These are phyloP conservation scores for Luperina testacea DNA, from an alignment of 2,888 invertebrate genomes.

Conservation along the genomic window DNA sequence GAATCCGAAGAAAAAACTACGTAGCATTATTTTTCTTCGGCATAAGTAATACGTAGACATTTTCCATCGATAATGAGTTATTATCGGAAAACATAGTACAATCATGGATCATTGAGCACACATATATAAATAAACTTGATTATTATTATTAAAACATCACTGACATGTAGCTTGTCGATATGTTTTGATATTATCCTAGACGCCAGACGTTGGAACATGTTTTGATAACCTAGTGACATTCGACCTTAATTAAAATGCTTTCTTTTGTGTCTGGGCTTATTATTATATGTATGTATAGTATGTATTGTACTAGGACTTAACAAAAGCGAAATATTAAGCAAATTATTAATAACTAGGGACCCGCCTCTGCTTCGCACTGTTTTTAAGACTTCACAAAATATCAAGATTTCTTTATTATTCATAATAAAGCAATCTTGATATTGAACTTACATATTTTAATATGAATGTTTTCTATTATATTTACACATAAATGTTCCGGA, in stretches of 20 bases:
- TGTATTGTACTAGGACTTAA: neutral
- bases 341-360: neutral
- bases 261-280: slow-evolving; percentile 20
- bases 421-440: too few species aligned
- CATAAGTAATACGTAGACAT: neutral
- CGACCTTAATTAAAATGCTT: slow-evolving; percentile 34
- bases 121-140: slow-evolving; percentile 20
- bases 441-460: too few species aligned
- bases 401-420: too few species aligned
- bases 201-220: slow-evolving; percentile 17
- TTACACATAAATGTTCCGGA: too few species aligned
- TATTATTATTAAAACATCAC: slow-evolving; percentile 13
- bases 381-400: too few species aligned
- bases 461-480: too few species aligned
- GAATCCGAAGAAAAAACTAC: neutral
- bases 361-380: too few species aligned
- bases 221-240: slow-evolving; percentile 48
- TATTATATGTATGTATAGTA: neutral
- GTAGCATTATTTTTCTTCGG: neutral
- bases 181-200: slow-evolving; percentile 34
- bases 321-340: neutral
- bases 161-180: slow-evolving; percentile 7
- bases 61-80: slow-evolving; percentile 20
- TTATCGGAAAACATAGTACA: neutral
- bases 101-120: slow-evolving; percentile 20